phyloP scores from a whole-genome alignment of 2,888 invertebrate species.

The Celastrina argiolus region DNA sequence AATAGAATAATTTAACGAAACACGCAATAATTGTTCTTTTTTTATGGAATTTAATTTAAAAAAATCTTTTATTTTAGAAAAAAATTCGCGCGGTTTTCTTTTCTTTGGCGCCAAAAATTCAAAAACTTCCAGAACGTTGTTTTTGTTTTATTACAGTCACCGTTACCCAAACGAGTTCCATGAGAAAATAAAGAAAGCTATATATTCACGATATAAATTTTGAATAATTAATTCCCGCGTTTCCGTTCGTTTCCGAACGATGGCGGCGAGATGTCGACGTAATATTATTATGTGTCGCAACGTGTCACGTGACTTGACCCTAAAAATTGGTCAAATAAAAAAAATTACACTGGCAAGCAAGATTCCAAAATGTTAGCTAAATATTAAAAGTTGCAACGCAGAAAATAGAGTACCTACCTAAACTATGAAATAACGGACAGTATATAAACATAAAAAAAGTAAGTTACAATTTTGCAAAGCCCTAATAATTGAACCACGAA shows the following conservation, averaged over 20 bases:
- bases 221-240: conserved; percentile 20
- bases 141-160: not conserved
- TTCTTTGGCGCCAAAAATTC: not conserved
- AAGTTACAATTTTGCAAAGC: too few species aligned
- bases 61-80: not conserved
- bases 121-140: not conserved
- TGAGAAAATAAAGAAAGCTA: conserved; percentile 17
- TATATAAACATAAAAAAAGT: too few species aligned
- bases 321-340: not conserved
- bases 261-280: not conserved
- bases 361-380: too few species aligned
- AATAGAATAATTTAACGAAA: conserved; percentile 15
- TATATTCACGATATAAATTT: conserved; percentile 10
- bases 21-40: not conserved
- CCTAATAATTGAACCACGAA: too few species aligned
- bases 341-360: too few species aligned
- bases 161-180: conserved; percentile 10
- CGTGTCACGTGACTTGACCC: not conserved
- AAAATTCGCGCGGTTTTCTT: not conserved
- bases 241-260: conserved; percentile 14
- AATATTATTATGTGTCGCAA: not conserved
- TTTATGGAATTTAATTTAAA: not conserved
- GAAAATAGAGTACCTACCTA: not conserved
- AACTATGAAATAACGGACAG: too few species aligned
- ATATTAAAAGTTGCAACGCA: too few species aligned